Conservation (phyloP, 2,888 invertebrate species). For the Epirrhoe tristata region DNA sequence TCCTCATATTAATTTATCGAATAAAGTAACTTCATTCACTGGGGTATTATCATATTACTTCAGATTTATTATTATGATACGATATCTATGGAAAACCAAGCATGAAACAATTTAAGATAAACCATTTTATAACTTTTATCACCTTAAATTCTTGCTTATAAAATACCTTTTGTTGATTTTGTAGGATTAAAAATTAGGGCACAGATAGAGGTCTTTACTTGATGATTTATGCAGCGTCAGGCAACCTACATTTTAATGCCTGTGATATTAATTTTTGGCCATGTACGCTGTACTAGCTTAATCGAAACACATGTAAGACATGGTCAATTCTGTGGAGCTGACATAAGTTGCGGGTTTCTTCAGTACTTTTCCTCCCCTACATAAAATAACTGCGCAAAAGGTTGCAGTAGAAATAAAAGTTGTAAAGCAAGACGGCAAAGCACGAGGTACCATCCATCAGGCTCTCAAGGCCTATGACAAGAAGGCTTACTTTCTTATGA, state of each 20-base stretch:
- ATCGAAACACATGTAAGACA: no score
- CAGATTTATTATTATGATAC: neutral
- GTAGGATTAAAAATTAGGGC: no score
- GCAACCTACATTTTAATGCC: no score
- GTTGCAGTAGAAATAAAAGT: constrained; percentile 26
- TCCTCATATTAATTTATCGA: constrained; percentile 22
- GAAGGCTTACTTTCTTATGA: constrained; percentile 79
- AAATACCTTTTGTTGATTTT: no score
- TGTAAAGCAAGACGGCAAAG: constrained; percentile 57
- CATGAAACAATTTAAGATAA: neutral
- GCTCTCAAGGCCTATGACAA: constrained; percentile 77
- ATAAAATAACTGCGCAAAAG: constrained; percentile 8
- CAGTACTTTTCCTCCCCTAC: neutral
- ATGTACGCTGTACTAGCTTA: no score
- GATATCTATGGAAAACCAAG: neutral
- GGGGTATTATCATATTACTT: neutral
- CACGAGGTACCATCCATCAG: constrained; percentile 76
- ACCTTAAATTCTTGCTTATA: neutral
- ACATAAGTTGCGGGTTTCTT: no score
- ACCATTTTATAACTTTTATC: neutral
- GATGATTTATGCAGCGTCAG: no score
- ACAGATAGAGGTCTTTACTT: no score
- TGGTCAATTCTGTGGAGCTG: no score
- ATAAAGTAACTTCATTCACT: neutral
- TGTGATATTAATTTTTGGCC: no score